These are phyloP conservation scores for Neodontobutis hainanensis DNA, from an alignment of 2,113 vertebrate genomes.

Conservation along the genomic window DNA sequence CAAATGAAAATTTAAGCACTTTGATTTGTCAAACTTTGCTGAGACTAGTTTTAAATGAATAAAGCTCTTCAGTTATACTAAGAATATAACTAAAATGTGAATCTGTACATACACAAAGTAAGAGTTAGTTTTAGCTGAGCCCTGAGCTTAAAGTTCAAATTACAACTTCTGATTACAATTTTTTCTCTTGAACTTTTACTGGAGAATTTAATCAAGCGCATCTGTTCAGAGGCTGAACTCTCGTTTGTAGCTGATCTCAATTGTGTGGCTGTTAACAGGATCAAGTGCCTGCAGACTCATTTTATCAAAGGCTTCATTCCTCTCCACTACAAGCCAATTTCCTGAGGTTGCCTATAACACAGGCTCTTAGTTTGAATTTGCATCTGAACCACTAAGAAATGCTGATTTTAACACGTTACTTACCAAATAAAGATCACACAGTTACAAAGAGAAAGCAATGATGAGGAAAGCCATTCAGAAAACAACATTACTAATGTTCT, in stretches of 20 bases:
- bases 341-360: background rate
- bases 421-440: background rate
- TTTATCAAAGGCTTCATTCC: slow-evolving; percentile 17
- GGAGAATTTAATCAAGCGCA: slow-evolving; percentile 7
- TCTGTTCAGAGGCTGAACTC: slow-evolving; percentile 8
- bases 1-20: no score
- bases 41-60: no score
- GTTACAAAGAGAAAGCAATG: no score
- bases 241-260: slow-evolving; percentile 28
- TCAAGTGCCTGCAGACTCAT: slow-evolving; percentile 4
- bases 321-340: slow-evolving; percentile 16
- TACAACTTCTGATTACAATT: slow-evolving; percentile 26
- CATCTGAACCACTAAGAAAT: background rate
- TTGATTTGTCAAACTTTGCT: no score
- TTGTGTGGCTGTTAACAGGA: slow-evolving; percentile 15
- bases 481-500: background rate
- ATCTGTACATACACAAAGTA: background rate
- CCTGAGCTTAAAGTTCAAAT: slow-evolving; percentile 26
- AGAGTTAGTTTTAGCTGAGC: background rate
- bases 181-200: slow-evolving; percentile 28
- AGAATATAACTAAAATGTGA: no score
- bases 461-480: no score
- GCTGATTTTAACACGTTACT: background rate
- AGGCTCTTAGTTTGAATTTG: slow-evolving; percentile 4
- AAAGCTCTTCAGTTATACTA: no score